Evolutionary conservation across 2,113 vertebrate species (phyloP).

Genomic region (Gymnorhina tibicen): DNA sequence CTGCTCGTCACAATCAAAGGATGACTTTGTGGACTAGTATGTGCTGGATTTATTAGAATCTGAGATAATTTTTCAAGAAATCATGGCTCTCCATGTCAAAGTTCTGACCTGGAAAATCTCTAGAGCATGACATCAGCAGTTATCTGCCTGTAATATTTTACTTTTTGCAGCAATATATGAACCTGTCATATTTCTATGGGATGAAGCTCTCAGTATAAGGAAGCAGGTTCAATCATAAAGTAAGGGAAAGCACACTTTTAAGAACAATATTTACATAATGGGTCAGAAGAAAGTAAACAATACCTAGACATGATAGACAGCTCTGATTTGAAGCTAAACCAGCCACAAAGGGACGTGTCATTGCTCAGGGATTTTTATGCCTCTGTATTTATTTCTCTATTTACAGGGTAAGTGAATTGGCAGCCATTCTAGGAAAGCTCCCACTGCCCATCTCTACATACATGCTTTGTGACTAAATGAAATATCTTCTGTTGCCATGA

Average conservation of each 20-base stretch:
- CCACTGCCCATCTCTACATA: background rate
- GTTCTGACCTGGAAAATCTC: background rate
- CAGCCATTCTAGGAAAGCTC: background rate
- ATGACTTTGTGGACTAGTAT: background rate
- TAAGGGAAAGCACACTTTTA: background rate
- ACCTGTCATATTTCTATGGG: background rate
- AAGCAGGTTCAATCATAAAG: background rate
- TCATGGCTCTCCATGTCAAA: background rate
- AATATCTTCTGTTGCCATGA: conserved; percentile 16
- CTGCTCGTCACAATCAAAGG: background rate
- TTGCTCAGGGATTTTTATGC: background rate
- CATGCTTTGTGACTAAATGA: background rate
- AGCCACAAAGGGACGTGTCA: background rate
- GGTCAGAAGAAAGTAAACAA: background rate
- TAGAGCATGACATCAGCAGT: background rate
- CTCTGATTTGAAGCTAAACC: background rate
- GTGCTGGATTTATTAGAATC: background rate
- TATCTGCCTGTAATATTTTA: background rate
- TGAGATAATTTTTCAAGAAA: background rate
- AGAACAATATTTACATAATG: background rate
- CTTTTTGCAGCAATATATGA: background rate
- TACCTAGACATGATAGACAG: background rate
- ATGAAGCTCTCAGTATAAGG: background rate
- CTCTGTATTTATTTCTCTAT: background rate
- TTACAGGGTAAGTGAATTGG: conserved; percentile 3